A percentile compares a stretch with the other conserved stretches of the same genome.
These are phyloP conservation scores for Diplazon laetatorius DNA, from an alignment of 2,888 invertebrate species.

Conservation along the genomic window DNA sequence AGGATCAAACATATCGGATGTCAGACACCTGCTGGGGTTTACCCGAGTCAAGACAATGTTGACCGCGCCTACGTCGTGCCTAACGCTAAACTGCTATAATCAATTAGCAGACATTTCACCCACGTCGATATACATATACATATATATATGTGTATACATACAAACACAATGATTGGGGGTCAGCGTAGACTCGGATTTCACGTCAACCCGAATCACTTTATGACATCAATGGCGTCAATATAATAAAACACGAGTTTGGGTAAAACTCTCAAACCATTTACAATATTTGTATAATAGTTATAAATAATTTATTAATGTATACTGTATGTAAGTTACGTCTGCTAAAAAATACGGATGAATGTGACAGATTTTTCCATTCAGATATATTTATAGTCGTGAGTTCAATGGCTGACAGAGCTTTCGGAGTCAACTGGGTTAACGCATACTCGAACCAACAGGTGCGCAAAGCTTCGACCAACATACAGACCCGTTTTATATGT, in stretches of 20 bases:
- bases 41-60: neutral
- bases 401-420: slow-evolving; percentile 27
- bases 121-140: neutral
- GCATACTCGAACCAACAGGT: slow-evolving; percentile 35
- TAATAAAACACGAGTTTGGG: neutral
- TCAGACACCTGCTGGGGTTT: neutral
- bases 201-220: neutral
- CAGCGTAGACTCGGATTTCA: neutral
- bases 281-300: too few relatives aligned
- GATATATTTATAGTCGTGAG: neutral
- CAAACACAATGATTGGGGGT: too few relatives aligned
- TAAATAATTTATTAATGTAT: too few relatives aligned
- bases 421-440: neutral
- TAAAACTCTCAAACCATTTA: too few relatives aligned
- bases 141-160: too few relatives aligned
- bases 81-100: neutral
- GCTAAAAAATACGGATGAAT: neutral
- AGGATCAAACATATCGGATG: slow-evolving; percentile 15
- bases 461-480: neutral
- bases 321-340: too few relatives aligned
- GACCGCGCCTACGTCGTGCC: neutral
- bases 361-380: too few relatives aligned
- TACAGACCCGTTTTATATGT: neutral
- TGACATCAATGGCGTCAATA: slow-evolving; percentile 3
- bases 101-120: neutral